Percentiles rank a stretch among this genome's conserved stretches.
phyloP scores from a whole-genome alignment of 2,888 invertebrate species.

The Caenorhabditis doughertyi region DNA sequence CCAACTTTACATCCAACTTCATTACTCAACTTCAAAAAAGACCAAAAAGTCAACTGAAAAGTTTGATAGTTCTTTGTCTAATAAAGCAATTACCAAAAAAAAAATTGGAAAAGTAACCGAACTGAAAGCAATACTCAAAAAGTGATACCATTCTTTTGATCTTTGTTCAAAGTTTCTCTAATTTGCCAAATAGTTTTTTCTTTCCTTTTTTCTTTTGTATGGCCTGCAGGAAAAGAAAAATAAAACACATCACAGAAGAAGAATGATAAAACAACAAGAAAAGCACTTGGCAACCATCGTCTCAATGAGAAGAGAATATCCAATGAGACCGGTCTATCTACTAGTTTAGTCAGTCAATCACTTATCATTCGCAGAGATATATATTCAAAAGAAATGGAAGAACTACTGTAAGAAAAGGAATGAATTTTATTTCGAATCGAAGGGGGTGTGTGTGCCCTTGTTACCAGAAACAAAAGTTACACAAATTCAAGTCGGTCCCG shows the following conservation, averaged over 20 bases:
- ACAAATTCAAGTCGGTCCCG: constrained; percentile 47
- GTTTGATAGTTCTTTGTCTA: constrained; percentile 8
- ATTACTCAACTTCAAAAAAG: not conserved
- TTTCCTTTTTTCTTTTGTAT: constrained; percentile 14
- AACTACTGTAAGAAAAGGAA: not conserved
- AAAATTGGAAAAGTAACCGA: not conserved
- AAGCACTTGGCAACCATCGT: constrained; percentile 39
- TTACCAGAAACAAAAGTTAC: constrained; percentile 54
- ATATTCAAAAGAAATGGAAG: not conserved
- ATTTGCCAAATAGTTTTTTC: constrained; percentile 54
- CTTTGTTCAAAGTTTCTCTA: constrained; percentile 45
- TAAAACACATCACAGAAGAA: constrained; percentile 26
- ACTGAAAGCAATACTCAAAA: constrained; percentile 24
- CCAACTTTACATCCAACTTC: not conserved
- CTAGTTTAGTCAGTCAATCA: constrained; percentile 28
- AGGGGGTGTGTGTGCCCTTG: constrained; percentile 10
- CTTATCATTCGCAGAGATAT: constrained; percentile 25
- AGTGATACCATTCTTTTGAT: constrained; percentile 24
- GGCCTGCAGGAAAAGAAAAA: not conserved
- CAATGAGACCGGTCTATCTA: constrained; percentile 40
- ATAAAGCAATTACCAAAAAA: not conserved
- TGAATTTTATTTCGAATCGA: constrained; percentile 12
- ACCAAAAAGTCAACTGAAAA: not conserved
- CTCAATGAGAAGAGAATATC: constrained; percentile 2
- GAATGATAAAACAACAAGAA: constrained; percentile 27